A percentile compares a stretch with the other conserved stretches of the same genome.
Conservation (phyloP, 1,140 invertebrate genomes). For the Cydia splendana region DNA sequence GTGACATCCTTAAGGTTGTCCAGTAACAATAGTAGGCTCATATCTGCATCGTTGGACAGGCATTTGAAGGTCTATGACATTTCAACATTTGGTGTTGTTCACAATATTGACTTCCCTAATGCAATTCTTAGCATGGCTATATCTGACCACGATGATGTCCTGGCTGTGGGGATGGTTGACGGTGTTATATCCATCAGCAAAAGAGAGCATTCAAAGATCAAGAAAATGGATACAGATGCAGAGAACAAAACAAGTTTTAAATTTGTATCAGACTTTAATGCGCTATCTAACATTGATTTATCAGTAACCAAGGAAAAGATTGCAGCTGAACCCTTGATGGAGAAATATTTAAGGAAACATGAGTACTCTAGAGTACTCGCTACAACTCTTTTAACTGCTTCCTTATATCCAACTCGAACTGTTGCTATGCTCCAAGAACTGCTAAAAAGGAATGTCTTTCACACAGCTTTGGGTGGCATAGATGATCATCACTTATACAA, state of each 20-base stretch:
- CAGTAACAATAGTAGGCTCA: constrained; percentile 88
- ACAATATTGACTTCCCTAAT: constrained; percentile 94
- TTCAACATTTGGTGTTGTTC: constrained; percentile 91
- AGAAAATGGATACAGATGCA: constrained; percentile 51
- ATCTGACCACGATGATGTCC: constrained; percentile 89
- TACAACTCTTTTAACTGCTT: constrained; percentile 82
- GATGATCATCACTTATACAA: constrained; percentile 83
- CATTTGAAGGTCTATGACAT: constrained; percentile 97
- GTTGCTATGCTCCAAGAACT: constrained; percentile 92
- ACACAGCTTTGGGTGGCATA: constrained; percentile 85
- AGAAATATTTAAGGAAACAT: constrained; percentile 89
- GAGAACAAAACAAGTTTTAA: constrained; percentile 73
- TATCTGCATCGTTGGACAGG: constrained; percentile 95
- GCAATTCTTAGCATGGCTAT: constrained; percentile 92
- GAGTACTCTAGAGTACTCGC: constrained; percentile 91
- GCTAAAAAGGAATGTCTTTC: constrained; percentile 86
- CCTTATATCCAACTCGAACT: constrained; percentile 87
- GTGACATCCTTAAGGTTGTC: constrained; percentile 91
- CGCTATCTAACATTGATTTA: constrained; percentile 77
- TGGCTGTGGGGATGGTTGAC: constrained; percentile 95
- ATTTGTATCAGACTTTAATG: constrained; percentile 79
- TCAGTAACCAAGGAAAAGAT: constrained; percentile 75
- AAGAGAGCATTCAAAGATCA: constrained; percentile 82
- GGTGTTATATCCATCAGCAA: constrained; percentile 93
- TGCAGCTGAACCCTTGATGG: constrained; percentile 82